These are phyloP conservation scores for Saccostrea cuccullata DNA, from an alignment of 1,140 invertebrate species.

Conservation along the genomic window DNA sequence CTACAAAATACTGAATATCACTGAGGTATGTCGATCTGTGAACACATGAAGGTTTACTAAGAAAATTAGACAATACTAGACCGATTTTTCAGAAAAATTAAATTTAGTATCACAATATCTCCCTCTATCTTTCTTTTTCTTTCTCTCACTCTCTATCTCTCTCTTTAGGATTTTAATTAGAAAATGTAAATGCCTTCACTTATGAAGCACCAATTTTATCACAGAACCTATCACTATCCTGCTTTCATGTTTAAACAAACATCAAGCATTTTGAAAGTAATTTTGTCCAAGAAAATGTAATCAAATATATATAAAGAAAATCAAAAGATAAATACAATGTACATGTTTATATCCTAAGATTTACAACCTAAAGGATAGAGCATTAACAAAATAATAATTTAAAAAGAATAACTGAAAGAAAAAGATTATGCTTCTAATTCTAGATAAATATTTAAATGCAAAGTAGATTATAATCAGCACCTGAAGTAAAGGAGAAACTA, in stretches of 20 bases:
- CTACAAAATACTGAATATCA: conserved; percentile 6
- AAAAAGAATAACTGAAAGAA: background rate
- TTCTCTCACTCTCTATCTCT: background rate
- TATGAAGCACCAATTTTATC: conserved; percentile 12
- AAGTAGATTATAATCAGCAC: background rate
- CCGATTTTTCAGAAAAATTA: background rate
- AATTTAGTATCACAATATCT: background rate
- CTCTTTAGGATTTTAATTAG: background rate
- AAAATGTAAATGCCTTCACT: background rate
- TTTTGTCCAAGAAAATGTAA: no score
- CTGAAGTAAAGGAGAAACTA: background rate
- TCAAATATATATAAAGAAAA: no score
- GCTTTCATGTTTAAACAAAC: background rate
- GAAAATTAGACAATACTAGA: background rate
- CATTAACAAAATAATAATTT: background rate
- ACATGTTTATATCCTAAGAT: background rate
- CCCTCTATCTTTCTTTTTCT: background rate
- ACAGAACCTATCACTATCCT: conserved; percentile 6
- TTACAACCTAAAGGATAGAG: background rate
- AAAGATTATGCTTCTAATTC: background rate
- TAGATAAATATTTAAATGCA: background rate
- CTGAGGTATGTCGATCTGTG: conserved; percentile 4
- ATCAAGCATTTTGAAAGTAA: no score
- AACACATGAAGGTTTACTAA: conserved; percentile 12
- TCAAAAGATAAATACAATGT: background rate